These are phyloP conservation scores for Myotis vivesi DNA, from an alignment of 2,797 vertebrate genomes.

Conservation along the genomic window DNA sequence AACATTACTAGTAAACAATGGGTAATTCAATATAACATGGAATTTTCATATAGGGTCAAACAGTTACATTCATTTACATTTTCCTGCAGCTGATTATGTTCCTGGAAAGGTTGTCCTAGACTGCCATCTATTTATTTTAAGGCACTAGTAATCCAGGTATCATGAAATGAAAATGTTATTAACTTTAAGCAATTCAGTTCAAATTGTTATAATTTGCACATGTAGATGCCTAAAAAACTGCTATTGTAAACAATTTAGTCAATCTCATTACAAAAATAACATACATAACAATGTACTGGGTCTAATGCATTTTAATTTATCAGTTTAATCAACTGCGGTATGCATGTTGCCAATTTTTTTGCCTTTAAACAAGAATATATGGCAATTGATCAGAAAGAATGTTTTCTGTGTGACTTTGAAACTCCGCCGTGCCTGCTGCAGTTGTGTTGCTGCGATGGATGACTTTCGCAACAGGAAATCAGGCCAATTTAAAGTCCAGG, in stretches of 20 bases:
- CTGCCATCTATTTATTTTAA: constrained; percentile 25
- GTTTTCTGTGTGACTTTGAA: constrained; percentile 87
- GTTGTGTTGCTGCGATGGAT: constrained; percentile 83
- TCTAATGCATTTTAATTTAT: constrained; percentile 66
- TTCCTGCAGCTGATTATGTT: neutral
- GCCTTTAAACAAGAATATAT: constrained; percentile 62
- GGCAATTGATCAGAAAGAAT: constrained; percentile 74
- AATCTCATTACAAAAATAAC: neutral
- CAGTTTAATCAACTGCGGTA: constrained; percentile 54
- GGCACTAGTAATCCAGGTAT: neutral
- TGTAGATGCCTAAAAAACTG: constrained; percentile 14
- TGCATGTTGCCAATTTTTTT: constrained; percentile 63
- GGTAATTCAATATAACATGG: neutral
- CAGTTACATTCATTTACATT: neutral
- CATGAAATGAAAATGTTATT: constrained; percentile 37
- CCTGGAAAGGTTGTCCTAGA: neutral
- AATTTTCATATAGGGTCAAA: constrained; percentile 14
- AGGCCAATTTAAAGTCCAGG: constrained; percentile 90
- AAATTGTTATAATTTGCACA: constrained; percentile 16
- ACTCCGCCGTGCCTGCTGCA: constrained; percentile 79
- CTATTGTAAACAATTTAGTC: constrained; percentile 12
- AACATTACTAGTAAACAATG: neutral
- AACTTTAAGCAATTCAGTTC: constrained; percentile 17
- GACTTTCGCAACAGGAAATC: constrained; percentile 89
- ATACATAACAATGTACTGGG: neutral